Conservation (phyloP, 2,888 invertebrate genomes). For the Venustoraphidia nigricollis region DNA sequence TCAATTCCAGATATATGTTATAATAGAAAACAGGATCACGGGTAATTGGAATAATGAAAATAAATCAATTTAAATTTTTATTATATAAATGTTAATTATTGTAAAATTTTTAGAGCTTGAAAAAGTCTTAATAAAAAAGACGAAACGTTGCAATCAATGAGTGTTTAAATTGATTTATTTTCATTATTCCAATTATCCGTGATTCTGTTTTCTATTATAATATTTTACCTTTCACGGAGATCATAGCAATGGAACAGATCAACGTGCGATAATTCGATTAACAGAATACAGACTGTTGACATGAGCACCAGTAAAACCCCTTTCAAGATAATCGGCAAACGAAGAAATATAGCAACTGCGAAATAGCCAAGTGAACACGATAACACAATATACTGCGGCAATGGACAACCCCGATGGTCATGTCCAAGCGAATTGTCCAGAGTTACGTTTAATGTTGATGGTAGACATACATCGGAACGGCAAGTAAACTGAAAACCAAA, state of each 20-base stretch:
- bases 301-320: conserved; percentile 60
- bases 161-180: too few species aligned
- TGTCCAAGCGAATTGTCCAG: conserved; percentile 26
- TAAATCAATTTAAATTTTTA: too few species aligned
- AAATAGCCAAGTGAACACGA: conserved; percentile 74
- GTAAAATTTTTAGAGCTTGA: too few species aligned
- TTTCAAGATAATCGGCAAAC: conserved; percentile 71
- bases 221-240: conserved; percentile 49
- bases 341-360: conserved; percentile 70
- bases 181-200: too few species aligned
- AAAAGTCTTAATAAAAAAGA: too few species aligned
- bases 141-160: too few species aligned
- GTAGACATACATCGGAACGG: conserved; percentile 32
- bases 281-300: conserved; percentile 62
- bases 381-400: conserved; percentile 76
- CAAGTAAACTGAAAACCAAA: conserved; percentile 45
- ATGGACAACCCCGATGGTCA: conserved; percentile 64
- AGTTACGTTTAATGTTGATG: conserved; percentile 35
- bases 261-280: conserved; percentile 68
- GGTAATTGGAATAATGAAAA: too few species aligned
- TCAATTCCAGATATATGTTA: too few species aligned
- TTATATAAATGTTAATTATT: too few species aligned
- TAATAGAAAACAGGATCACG: too few species aligned
- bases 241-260: conserved; percentile 73
- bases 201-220: too few species aligned